Evolutionary conservation across 2,888 invertebrate genomes (phyloP).

Genomic region (Morpho achilles): DNA sequence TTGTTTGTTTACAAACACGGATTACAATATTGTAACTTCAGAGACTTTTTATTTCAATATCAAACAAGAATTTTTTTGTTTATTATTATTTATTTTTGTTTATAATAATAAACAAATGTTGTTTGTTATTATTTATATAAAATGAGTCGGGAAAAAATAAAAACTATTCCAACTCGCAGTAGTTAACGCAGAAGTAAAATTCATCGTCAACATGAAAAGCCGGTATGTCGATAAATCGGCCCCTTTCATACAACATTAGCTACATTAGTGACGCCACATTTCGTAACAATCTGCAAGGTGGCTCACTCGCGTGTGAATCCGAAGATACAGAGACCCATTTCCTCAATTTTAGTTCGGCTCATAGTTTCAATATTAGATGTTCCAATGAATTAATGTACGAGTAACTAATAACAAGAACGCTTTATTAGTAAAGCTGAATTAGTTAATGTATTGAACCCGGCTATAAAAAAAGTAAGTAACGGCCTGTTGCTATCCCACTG

Average conservation of each 20-base stretch:
- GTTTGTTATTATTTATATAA: too few relatives aligned
- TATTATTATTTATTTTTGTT: too few relatives aligned
- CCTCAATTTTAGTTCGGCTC: conserved; percentile 39
- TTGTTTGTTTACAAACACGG: too few relatives aligned
- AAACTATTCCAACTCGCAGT: not conserved
- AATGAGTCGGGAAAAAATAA: not conserved
- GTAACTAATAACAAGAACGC: too few relatives aligned
- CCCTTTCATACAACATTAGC: conserved; percentile 78
- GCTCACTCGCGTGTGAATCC: conserved; percentile 75
- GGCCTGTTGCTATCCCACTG: too few relatives aligned
- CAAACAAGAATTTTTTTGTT: too few relatives aligned
- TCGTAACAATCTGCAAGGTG: conserved; percentile 72
- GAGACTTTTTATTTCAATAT: too few relatives aligned
- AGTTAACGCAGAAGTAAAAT: conserved; percentile 3
- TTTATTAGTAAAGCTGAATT: too few relatives aligned
- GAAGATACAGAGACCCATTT: conserved; percentile 77
- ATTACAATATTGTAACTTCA: too few relatives aligned
- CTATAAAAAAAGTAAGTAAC: too few relatives aligned
- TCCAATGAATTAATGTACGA: conserved; percentile 11
- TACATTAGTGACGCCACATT: conserved; percentile 77
- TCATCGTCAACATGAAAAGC: conserved; percentile 46
- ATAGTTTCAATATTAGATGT: conserved; percentile 22
- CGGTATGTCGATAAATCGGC: conserved; percentile 66
- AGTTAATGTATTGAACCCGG: too few relatives aligned
- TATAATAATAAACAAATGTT: too few relatives aligned